Conservation (phyloP, 2,797 vertebrate genomes). For the Adelosebastes latens region DNA sequence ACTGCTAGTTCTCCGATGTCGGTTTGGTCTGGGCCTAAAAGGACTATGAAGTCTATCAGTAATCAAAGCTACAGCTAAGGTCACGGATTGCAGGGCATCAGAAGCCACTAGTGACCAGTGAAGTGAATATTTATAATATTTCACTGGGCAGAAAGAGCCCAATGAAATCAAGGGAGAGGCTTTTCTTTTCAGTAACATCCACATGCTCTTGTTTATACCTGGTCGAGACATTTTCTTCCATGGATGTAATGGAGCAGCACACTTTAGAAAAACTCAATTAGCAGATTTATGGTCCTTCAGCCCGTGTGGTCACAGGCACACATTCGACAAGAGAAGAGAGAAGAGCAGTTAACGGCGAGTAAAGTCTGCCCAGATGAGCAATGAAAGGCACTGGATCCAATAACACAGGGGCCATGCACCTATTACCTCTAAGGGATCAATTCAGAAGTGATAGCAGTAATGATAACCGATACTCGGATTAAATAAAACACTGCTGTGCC, state of each 20-base stretch:
- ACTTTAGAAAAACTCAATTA: conserved; percentile 68
- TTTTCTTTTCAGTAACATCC: conserved; percentile 52
- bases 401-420: conserved; percentile 43
- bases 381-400: conserved; percentile 43
- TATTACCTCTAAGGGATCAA: conserved; percentile 46
- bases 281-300: conserved; percentile 60
- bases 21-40: too few relatives aligned
- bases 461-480: conserved; percentile 56
- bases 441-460: conserved; percentile 50
- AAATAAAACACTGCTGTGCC: conserved; percentile 40
- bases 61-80: background rate
- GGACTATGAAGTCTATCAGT: background rate
- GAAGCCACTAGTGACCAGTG: background rate
- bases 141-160: conserved; percentile 5
- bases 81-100: background rate
- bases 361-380: conserved; percentile 36
- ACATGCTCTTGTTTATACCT: conserved; percentile 56
- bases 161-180: conserved; percentile 34
- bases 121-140: conserved; percentile 8
- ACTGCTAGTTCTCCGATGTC: too few relatives aligned
- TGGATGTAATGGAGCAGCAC: conserved; percentile 52
- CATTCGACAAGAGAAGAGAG: conserved; percentile 12
- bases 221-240: conserved; percentile 35
- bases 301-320: conserved; percentile 14
- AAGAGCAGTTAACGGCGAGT: conserved; percentile 14